These are phyloP conservation scores for Rafetus swinhoei DNA, from an alignment of 2,113 vertebrate species.

Conservation along the genomic window DNA sequence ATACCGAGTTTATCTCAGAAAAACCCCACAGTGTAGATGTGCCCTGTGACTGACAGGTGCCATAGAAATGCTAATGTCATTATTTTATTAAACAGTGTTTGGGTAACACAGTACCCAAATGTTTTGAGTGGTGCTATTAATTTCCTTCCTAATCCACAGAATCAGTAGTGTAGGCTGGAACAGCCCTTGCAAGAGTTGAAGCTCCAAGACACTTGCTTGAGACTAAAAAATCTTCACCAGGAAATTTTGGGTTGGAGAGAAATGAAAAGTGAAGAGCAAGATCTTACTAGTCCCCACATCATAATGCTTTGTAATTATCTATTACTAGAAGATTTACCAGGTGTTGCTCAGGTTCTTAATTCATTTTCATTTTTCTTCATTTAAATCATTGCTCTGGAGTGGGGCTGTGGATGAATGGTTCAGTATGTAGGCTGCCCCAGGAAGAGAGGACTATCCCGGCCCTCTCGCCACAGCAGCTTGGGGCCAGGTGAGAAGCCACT, in stretches of 20 bases:
- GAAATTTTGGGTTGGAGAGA: background rate
- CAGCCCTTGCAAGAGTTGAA: background rate
- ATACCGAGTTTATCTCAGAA: too few species aligned
- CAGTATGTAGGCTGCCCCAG: too few species aligned
- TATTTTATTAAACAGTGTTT: background rate
- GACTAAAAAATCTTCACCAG: background rate
- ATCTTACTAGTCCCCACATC: background rate
- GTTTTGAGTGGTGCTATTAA: background rate
- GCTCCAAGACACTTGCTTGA: rapidly evolving
- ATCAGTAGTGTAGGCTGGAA: background rate
- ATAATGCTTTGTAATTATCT: background rate
- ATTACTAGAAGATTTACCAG: too few species aligned
- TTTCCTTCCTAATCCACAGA: background rate
- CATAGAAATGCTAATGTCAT: background rate
- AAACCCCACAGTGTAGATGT: too few species aligned
- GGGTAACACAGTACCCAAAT: background rate
- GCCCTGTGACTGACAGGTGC: background rate
- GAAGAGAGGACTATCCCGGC: too few species aligned
- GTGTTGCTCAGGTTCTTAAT: too few species aligned
- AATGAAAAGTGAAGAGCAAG: constrained; percentile 3
- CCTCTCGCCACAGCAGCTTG: too few species aligned
- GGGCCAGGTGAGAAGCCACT: too few species aligned
- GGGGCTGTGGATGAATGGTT: too few species aligned
- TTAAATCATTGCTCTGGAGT: too few species aligned
- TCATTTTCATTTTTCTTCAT: too few species aligned